Base-by-base conservation (phyloP, 2,113 vertebrate species). In the Odobenus rosmarus region DNA sequence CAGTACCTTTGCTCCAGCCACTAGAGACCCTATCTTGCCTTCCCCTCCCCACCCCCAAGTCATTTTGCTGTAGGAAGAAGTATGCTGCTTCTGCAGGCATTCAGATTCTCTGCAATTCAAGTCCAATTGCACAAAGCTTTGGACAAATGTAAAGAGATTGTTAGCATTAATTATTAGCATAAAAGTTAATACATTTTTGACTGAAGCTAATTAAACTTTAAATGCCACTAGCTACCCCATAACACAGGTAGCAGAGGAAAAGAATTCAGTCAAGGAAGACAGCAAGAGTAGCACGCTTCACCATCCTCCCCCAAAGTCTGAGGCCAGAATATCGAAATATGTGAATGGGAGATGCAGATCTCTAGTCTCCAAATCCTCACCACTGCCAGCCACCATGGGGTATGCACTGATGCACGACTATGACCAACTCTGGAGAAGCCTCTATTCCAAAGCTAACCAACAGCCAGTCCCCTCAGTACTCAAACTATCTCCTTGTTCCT, bases 181-280 rank as follows among this genome's bases (percentile, higher is more conserved):
- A 90, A n/a, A 18, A 94, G 26, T 84, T 39, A 88, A 88, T 82
- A 83, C 3, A 49, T 24, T 87, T 85, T 74, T 82, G 51, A 79
- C 9, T 53, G 10, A 86, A 93, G 53, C 24, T 72, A 82, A 92
- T 71, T 96, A 84, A 93, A 90, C 71, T 86, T 69, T 69, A 95
- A 92, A 94, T 91, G 64, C 26, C 42, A 96, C 26, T 88, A 49
- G 53, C 64, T 82, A 87, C 23, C 21, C 61, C 39, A 21, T 95
- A 97, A 90, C 33, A 94, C 13, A 85, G 51, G 33, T 1, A 95
- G 83, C 62, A 98, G 85, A 95, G 64, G 11, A 72, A 94, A 94
- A 62, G 6, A 81, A 79, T 7, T 81, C 24, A 74, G 64, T 93
- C 51, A 96, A 96, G 46, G 93, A 87, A 93, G 39, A 76, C 3